These are phyloP conservation scores for Entomyzon cyanotis DNA, from an alignment of 2,113 vertebrate genomes.

Conservation along the genomic window DNA sequence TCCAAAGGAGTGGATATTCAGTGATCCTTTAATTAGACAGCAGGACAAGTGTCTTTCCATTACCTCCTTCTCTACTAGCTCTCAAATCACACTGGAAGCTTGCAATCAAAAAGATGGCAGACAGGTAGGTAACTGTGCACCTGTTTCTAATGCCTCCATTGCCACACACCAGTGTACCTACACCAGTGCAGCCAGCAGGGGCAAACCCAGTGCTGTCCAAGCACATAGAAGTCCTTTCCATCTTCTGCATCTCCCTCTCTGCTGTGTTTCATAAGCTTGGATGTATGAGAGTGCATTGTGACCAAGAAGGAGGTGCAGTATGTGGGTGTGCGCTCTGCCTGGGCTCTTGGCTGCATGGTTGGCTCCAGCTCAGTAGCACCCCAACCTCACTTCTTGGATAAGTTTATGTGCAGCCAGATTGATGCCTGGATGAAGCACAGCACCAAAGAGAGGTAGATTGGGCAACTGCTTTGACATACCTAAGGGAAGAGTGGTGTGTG, in stretches of 20 bases:
- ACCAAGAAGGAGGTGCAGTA: background rate
- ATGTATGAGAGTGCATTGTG: background rate
- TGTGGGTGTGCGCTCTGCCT: background rate
- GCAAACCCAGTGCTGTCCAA: background rate
- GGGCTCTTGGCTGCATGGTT: accelerated
- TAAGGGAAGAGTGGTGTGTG: background rate
- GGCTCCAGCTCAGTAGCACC: background rate
- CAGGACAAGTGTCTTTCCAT: slow-evolving; percentile 92
- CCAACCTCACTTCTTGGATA: accelerated
- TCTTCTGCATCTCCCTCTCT: background rate
- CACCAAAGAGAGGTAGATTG: background rate
- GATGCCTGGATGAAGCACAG: background rate
- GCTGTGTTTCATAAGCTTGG: background rate
- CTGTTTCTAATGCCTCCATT: background rate
- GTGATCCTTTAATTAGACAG: slow-evolving; percentile 90
- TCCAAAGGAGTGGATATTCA: slow-evolving; percentile 89
- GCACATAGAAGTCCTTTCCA: background rate
- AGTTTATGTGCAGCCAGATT: background rate
- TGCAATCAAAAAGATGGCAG: slow-evolving; percentile 90
- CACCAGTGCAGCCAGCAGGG: background rate
- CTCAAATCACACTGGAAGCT: slow-evolving; percentile 86
- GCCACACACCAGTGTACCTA: background rate
- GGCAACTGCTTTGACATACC: background rate
- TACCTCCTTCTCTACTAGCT: slow-evolving; percentile 84
- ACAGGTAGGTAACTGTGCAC: slow-evolving; percentile 86